phyloP scores from a whole-genome alignment of 92 coral and sea anemone genomes.

The Porites divaricata region DNA sequence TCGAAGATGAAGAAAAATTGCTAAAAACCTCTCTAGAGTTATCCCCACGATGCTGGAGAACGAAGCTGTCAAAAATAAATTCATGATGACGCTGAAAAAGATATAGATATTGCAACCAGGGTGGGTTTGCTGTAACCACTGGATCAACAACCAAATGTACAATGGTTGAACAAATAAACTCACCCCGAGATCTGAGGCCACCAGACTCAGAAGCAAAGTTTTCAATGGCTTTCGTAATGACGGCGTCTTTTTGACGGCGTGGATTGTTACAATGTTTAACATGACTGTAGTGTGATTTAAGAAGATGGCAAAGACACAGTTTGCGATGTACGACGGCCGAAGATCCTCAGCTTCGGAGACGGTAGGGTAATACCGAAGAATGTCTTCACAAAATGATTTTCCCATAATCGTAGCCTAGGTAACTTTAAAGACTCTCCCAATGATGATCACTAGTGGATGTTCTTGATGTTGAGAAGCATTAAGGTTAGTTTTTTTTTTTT shows the following conservation, averaged over 20 bases:
- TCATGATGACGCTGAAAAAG: conserved; percentile 12
- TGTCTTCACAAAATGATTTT: conserved; percentile 9
- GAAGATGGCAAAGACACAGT: background rate
- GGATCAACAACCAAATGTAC: background rate
- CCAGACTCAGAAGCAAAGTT: conserved; percentile 18
- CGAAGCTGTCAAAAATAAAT: conserved; percentile 12
- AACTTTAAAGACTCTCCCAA: no score
- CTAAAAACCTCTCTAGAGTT: background rate
- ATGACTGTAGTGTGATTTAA: background rate
- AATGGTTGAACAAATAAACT: conserved; percentile 21
- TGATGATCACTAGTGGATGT: no score
- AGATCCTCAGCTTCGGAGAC: conserved; percentile 11
- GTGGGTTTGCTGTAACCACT: conserved; percentile 4
- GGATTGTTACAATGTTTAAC: conserved; percentile 12
- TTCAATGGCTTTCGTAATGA: conserved; percentile 4
- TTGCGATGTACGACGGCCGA: conserved; percentile 10
- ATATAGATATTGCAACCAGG: background rate
- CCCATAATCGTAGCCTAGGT: background rate
- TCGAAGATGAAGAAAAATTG: conserved; percentile 12
- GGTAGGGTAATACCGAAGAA: conserved; percentile 15
- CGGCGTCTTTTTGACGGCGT: conserved; percentile 13
- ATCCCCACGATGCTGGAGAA: conserved; percentile 1
- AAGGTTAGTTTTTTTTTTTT: no score
- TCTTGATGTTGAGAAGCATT: no score
- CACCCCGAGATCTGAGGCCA: conserved; percentile 23